Evolutionary conservation across 1,140 invertebrate species (phyloP), one percentile per base, ranked within the genome.

Genomic region (Pseudomyrmex gracilis): DNA sequence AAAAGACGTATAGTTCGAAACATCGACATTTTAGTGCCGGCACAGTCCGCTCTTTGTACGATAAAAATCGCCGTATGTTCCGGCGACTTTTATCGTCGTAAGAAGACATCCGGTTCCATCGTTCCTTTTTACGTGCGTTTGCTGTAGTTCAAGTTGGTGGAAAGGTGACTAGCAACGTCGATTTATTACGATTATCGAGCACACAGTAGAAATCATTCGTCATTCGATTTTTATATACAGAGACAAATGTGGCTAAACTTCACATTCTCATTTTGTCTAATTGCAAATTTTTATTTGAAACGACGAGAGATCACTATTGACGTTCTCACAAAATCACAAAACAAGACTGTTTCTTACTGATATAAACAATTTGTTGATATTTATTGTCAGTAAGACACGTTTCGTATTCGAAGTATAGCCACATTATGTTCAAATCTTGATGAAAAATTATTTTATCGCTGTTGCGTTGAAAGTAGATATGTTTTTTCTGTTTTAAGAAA

Each of bases 131-230:
- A 86, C 24, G 47, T 57, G 64, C 80, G 87, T 88, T 88, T 88
- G 87, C 87, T 84, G 87, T 84, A 88, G 87, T 89, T 89, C 87
- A 86, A 89, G 87, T 86, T 88, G 87, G 87, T 89, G 87, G 87
- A 89, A 89, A 86, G 63, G 49, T 86, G 49, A 73, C 55, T 80
- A 53, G 13, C 51, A 74, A 80, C 57, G 51, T 24, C 66, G 45
- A 73, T 87, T 74, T 20, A 78, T 78, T 22, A 13, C 61, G 34
- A 22, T 55, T 55, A 70, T 34, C 34, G 34, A 68, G 1, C 20
- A 5, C 20, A 51, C 13, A 34, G 66, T 53, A 68, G 47, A 13
- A 51, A 34, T 17, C 34, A 47, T 76, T 3, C 12, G 7, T 47
- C 24, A 20, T 76, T 12, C 12, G 24, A 55, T 77, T 53, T 66